Conservation (phyloP, 2,888 invertebrate species). For the Cepaea hortensis region DNA sequence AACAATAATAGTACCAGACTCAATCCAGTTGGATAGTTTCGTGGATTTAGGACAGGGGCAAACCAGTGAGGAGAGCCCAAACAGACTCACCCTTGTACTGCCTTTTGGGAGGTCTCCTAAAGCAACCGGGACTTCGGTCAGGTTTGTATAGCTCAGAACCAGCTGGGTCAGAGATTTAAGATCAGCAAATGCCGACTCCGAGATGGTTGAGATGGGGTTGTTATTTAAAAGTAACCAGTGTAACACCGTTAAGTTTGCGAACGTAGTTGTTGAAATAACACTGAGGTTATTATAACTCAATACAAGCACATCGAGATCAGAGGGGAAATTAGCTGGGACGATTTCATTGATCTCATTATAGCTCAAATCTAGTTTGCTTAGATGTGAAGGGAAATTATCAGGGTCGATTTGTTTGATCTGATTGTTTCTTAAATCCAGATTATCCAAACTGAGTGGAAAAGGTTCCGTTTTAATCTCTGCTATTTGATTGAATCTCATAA, state of each 20-base stretch:
- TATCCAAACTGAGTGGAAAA: too few species aligned
- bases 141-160: background rate
- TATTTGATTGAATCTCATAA: too few species aligned
- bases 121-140: background rate
- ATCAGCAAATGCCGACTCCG: background rate
- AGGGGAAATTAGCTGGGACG: too few species aligned
- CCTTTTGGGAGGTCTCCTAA: background rate
- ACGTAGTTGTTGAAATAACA: background rate
- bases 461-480: too few species aligned
- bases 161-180: background rate
- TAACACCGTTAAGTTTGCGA: background rate
- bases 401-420: too few species aligned
- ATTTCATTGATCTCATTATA: too few species aligned
- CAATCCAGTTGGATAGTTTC: background rate
- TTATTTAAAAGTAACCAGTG: background rate
- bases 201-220: constrained; percentile 1
- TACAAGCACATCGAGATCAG: too few species aligned
- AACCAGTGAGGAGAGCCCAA: background rate
- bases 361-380: too few species aligned
- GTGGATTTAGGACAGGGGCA: background rate
- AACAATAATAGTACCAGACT: background rate
- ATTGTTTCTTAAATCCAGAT: too few species aligned
- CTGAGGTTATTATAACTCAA: too few species aligned
- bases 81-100: background rate
- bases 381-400: too few species aligned